A percentile compares a stretch with the other conserved stretches of the same genome.
Evolutionary conservation across 2,888 invertebrate species (phyloP).

Genomic region (Leuctra nigra): DNA sequence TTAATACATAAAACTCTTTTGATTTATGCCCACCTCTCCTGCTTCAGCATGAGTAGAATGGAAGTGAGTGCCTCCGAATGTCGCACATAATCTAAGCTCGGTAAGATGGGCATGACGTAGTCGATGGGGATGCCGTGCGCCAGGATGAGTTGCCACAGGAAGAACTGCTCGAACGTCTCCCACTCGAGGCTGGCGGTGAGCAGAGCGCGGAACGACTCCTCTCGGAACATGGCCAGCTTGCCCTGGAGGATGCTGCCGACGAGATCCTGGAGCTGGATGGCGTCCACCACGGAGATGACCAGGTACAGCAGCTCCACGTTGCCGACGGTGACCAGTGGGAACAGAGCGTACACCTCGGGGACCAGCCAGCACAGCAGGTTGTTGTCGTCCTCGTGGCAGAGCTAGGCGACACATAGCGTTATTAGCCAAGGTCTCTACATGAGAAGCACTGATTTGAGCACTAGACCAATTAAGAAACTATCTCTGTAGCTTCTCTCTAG

Average conservation of each 20-base stretch:
- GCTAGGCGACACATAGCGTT: conserved; percentile 44
- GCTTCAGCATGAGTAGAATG: conserved; percentile 83
- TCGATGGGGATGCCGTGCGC: conserved; percentile 94
- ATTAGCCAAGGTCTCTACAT: too few species aligned
- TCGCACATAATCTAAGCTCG: conserved; percentile 73
- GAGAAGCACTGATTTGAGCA: too few species aligned
- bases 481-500: too few species aligned
- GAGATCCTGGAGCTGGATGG: conserved; percentile 81
- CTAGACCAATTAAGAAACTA: too few species aligned
- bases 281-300: conserved; percentile 86
- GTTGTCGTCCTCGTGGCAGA: conserved; percentile 84
- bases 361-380: conserved; percentile 86
- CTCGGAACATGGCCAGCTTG: conserved; percentile 58
- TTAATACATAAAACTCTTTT: too few species aligned
- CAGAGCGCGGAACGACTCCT: conserved; percentile 66
- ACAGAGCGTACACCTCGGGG: conserved; percentile 88
- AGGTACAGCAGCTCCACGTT: conserved; percentile 82
- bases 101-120: conserved; percentile 70
- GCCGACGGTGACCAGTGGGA: conserved; percentile 78
- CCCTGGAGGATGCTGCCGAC: conserved; percentile 72
- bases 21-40: conserved; percentile 70
- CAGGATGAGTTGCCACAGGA: conserved; percentile 92
- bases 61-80: conserved; percentile 92
- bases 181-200: conserved; percentile 81
- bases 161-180: conserved; percentile 97